Conservation (phyloP, 2,888 invertebrate genomes). For the Axea sp. region DNA sequence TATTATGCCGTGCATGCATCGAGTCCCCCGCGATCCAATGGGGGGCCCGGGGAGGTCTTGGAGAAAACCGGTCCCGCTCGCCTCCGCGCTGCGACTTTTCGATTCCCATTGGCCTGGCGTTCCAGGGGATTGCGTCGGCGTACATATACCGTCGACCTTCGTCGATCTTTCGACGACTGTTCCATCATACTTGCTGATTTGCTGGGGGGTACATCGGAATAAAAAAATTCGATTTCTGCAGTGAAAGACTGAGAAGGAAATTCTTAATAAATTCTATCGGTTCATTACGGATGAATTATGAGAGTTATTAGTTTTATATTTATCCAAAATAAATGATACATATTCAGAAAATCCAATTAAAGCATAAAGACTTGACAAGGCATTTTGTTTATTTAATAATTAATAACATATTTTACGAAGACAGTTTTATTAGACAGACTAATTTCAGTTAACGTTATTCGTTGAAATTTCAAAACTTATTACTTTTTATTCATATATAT, state of each 20-base stretch:
- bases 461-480: no score
- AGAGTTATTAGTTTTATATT: no score
- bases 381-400: no score
- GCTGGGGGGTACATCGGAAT: conserved; percentile 1
- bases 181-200: conserved; percentile 51
- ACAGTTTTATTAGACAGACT: no score
- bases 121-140: conserved; percentile 66
- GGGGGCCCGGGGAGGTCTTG: conserved; percentile 34
- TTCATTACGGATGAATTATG: no score
- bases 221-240: conserved; percentile 4
- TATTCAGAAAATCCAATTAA: no score
- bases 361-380: no score
- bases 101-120: conserved; percentile 70
- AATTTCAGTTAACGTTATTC: no score
- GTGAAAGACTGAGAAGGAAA: neutral
- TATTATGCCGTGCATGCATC: conserved; percentile 54
- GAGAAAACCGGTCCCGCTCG: conserved; percentile 72
- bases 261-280: no score
- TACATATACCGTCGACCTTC: conserved; percentile 63
- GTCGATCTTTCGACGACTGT: conserved; percentile 61
- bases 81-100: conserved; percentile 65
- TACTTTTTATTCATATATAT: no score
- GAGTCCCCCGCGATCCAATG: conserved; percentile 51
- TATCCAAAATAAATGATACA: no score
- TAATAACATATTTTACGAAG: no score